Conservation (phyloP, 2,888 invertebrate genomes). For the Selenia dentaria region DNA sequence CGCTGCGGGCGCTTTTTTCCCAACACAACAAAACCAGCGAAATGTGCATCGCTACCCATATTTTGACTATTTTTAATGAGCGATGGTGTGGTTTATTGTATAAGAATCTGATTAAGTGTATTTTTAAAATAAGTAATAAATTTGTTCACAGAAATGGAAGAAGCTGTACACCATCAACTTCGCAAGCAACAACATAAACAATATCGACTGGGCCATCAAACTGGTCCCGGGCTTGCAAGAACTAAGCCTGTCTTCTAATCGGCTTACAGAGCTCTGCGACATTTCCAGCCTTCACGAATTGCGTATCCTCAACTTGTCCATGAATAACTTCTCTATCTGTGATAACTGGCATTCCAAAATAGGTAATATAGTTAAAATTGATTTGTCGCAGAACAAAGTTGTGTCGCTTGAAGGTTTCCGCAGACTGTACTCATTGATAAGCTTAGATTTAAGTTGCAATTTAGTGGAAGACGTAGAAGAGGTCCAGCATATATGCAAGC, state of each 20-base stretch:
- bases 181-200: conserved; percentile 90
- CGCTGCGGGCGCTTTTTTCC: too few relatives aligned
- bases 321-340: conserved; percentile 90
- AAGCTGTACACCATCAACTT: conserved; percentile 89
- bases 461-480: conserved; percentile 91
- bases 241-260: conserved; percentile 91
- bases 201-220: conserved; percentile 92
- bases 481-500: conserved; percentile 89
- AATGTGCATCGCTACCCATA: too few relatives aligned
- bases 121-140: too few relatives aligned
- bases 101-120: too few relatives aligned
- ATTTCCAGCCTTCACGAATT: conserved; percentile 92
- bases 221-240: conserved; percentile 89
- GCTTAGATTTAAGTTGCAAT: conserved; percentile 95
- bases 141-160: conserved; percentile 85
- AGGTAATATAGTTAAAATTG: conserved; percentile 94
- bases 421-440: conserved; percentile 94
- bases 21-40: too few relatives aligned
- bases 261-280: conserved; percentile 89
- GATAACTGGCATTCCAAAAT: conserved; percentile 93
- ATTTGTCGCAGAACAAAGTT: conserved; percentile 94
- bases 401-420: conserved; percentile 89
- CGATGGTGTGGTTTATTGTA: too few relatives aligned
- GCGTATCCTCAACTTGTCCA: conserved; percentile 90
- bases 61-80: too few relatives aligned